These are phyloP conservation scores for Lasiurus cinereus DNA, from an alignment of 2,113 vertebrate species.

Conservation along the genomic window DNA sequence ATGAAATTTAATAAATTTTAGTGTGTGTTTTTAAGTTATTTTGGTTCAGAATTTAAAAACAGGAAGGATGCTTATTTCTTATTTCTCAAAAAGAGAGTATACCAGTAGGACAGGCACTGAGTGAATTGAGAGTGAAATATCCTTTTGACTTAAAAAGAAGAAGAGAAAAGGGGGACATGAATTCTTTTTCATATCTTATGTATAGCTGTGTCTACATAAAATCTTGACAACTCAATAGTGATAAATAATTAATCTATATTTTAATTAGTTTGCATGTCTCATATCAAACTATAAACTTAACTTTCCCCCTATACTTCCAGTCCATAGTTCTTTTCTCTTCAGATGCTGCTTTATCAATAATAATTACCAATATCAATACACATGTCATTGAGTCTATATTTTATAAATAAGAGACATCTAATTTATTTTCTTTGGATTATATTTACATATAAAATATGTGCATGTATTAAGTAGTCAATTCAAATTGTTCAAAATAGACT, in stretches of 20 bases:
- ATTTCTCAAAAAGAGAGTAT: constrained; percentile 52
- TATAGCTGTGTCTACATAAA: background rate
- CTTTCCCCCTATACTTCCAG: background rate
- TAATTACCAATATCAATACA: background rate
- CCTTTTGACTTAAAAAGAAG: constrained; percentile 12
- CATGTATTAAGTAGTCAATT: background rate
- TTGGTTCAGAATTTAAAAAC: background rate
- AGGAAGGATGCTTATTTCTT: background rate
- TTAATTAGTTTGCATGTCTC: background rate
- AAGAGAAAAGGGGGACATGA: background rate
- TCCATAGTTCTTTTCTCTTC: background rate
- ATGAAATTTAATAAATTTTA: constrained; percentile 23
- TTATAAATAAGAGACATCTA: background rate
- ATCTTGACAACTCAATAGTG: background rate
- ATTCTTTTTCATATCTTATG: background rate
- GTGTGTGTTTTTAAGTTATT: background rate
- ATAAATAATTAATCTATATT: background rate
- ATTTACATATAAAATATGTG: background rate
- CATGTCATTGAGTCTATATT: background rate
- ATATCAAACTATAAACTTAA: constrained; percentile 44
- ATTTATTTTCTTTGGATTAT: background rate
- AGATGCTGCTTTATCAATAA: background rate
- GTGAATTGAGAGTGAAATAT: constrained; percentile 20
- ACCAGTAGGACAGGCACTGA: background rate
- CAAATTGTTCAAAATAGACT: constrained; percentile 7